Evolutionary conservation across 2,888 invertebrate genomes (phyloP).

Genomic region (Melanostoma mellinum): DNA sequence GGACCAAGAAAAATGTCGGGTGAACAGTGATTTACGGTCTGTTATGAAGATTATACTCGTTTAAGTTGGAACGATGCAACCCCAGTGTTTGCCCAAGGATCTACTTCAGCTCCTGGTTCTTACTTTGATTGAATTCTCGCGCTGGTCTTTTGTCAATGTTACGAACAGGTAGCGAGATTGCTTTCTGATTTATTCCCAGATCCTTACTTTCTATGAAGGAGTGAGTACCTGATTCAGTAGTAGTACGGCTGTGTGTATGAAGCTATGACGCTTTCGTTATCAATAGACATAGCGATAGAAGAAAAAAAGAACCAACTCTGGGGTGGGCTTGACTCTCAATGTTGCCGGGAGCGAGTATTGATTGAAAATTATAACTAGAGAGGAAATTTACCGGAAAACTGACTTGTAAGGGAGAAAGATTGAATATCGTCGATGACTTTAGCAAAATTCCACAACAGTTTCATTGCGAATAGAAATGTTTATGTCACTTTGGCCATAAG

Average conservation of each 20-base stretch:
- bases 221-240: not conserved
- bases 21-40: constrained; percentile 70
- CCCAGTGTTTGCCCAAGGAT: constrained; percentile 48
- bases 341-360: constrained; percentile 77
- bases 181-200: constrained; percentile 68
- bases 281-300: constrained; percentile 55
- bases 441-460: constrained; percentile 64
- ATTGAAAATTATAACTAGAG: constrained; percentile 80
- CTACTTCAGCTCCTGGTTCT: constrained; percentile 32
- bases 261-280: constrained; percentile 44
- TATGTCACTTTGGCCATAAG: constrained; percentile 55
- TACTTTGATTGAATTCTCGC: constrained; percentile 72
- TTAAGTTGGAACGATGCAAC: constrained; percentile 46
- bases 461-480: constrained; percentile 66
- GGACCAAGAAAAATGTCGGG: constrained; percentile 58
- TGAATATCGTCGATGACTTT: constrained; percentile 70
- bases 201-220: constrained; percentile 32
- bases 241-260: constrained; percentile 4
- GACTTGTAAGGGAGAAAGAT: constrained; percentile 76
- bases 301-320: constrained; percentile 4
- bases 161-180: constrained; percentile 72
- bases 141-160: constrained; percentile 73
- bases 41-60: constrained; percentile 70
- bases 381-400: constrained; percentile 81
- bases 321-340: constrained; percentile 56